Conservation (phyloP, 2,888 invertebrate genomes). For the Tupiocoris notatus region DNA sequence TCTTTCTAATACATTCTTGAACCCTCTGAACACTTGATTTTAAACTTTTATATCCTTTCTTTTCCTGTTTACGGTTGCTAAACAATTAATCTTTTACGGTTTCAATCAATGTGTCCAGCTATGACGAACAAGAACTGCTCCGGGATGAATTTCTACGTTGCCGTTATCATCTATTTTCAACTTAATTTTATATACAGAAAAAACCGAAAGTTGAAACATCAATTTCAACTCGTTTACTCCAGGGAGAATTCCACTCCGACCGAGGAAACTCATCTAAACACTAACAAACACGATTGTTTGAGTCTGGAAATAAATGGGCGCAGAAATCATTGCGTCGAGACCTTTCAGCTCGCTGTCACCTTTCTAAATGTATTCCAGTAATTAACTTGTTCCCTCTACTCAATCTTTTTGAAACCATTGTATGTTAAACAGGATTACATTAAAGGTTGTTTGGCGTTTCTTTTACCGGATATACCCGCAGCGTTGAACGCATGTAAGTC, state of each 20-base stretch:
- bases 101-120: no score
- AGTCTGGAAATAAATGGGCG: background rate
- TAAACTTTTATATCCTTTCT: no score
- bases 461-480: background rate
- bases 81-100: no score
- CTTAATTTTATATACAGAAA: background rate
- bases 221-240: no score
- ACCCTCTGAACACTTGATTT: no score
- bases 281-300: background rate
- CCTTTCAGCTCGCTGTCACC: background rate
- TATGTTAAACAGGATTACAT: slow-evolving; percentile 14
- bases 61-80: no score
- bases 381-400: slow-evolving; percentile 8
- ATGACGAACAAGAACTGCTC: no score
- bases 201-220: no score
- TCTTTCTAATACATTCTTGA: no score
- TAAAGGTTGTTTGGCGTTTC: background rate
- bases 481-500: background rate
- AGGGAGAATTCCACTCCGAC: background rate
- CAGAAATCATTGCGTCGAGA: background rate
- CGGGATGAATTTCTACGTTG: background rate
- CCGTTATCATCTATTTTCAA: background rate
- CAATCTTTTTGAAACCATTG: slow-evolving; percentile 5
- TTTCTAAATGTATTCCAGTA: slow-evolving; percentile 19
- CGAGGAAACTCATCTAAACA: background rate